Conservation (phyloP, 2,797 vertebrate genomes). For the Euthynnus affinis region DNA sequence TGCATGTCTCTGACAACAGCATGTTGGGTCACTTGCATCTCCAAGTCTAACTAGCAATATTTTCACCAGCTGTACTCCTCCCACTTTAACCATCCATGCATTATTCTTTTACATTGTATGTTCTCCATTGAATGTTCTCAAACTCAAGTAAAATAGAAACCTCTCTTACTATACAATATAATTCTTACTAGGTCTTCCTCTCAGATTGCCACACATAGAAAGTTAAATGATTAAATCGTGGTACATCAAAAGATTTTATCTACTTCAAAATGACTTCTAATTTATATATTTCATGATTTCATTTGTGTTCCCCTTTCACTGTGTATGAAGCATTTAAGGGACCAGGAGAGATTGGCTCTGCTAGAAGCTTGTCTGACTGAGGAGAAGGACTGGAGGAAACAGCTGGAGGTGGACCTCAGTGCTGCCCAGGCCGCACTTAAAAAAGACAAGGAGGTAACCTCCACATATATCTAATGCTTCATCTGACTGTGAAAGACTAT, state of each 20-base stretch:
- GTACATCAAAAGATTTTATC: neutral
- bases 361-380: slow-evolving; percentile 89
- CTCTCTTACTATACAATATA: neutral
- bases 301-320: slow-evolving; percentile 1
- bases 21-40: slow-evolving; percentile 41
- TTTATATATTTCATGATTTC: neutral
- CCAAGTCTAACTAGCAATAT: neutral
- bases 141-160: neutral
- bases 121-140: slow-evolving; percentile 49
- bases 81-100: slow-evolving; percentile 1
- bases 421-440: slow-evolving; percentile 86
- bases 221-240: neutral
- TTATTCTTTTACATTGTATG: slow-evolving; percentile 18
- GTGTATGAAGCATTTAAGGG: slow-evolving; percentile 82
- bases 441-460: slow-evolving; percentile 88
- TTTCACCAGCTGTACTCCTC: slow-evolving; percentile 10
- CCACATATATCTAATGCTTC: neutral
- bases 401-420: slow-evolving; percentile 86
- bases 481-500: neutral
- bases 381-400: slow-evolving; percentile 88
- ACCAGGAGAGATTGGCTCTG: slow-evolving; percentile 87
- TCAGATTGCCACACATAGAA: neutral
- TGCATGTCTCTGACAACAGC: slow-evolving; percentile 64
- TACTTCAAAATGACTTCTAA: neutral
- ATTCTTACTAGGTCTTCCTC: neutral